phyloP scores from a whole-genome alignment of 2,888 invertebrate species.

The Bellardia pandia region DNA sequence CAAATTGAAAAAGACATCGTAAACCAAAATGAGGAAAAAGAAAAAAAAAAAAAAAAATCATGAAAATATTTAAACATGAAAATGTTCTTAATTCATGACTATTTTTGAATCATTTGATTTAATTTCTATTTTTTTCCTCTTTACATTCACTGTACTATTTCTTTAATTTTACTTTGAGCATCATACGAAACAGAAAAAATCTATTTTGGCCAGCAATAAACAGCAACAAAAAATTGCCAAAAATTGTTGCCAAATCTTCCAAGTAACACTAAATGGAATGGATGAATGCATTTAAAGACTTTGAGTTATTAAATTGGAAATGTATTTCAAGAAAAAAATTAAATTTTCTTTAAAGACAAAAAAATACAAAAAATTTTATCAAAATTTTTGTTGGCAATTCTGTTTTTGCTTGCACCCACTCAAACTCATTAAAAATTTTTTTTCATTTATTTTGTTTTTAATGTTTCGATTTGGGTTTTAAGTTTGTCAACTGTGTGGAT shows the following conservation, averaged over 20 bases:
- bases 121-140: constrained; percentile 9
- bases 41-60: neutral
- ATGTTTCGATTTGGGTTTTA: constrained; percentile 43
- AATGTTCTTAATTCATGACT: constrained; percentile 56
- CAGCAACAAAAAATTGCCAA: neutral
- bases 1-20: constrained; percentile 31
- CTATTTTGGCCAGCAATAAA: constrained; percentile 36
- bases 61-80: constrained; percentile 43
- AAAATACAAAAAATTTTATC: constrained; percentile 13
- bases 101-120: constrained; percentile 54
- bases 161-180: neutral
- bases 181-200: constrained; percentile 2
- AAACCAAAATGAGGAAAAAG: constrained; percentile 15
- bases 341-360: neutral
- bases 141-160: neutral
- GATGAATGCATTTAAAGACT: constrained; percentile 63
- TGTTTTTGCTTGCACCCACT: constrained; percentile 48
- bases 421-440: constrained; percentile 38
- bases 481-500: constrained; percentile 45
- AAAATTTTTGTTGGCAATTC: constrained; percentile 5
- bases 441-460: constrained; percentile 9
- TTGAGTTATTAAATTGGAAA: constrained; percentile 66
- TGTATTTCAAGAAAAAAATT: constrained; percentile 19
- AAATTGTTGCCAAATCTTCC: constrained; percentile 50
- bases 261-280: constrained; percentile 52